Evolutionary conservation across 1,140 invertebrate species (phyloP), one percentile per base, ranked within the genome.

Genomic region (Myzus persicae): DNA sequence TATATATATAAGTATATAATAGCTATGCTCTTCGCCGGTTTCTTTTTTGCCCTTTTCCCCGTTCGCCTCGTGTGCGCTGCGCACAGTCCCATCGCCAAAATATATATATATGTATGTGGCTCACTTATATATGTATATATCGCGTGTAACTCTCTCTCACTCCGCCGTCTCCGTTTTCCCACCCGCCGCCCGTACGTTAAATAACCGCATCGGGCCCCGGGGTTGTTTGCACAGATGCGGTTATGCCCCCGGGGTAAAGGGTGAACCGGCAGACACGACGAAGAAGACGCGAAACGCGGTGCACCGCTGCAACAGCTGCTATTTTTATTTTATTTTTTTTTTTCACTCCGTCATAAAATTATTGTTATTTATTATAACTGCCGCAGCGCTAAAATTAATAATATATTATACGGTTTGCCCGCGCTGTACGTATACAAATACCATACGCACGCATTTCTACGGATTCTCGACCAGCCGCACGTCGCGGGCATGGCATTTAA

Each of bases 221-320:
- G 90, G 91, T 46, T 92, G 67, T 92, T 92, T 92, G 91, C 44
- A 84, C 91, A 92, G 91, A 92, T 92, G 91, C 36, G 88, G 88
- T 54, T 44, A n/a, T 76, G 42, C 42, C 84, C 84, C 5, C 88
- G 88, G 36, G 88, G n/a, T n/a, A 89, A 89, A 89, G 88, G 88
- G 88, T 89, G 88, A 22, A 42, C 84, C 24, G 6, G 9, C 76
- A n/a, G 44, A 36, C 88, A 36, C 88, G 46, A 44, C 42, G 20
- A 18, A n/a, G 54, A 82, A 82, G 44, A 76, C 90, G 59, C 59
- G 59, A 76, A 76, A 76, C 48, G 36, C 44, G 44, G 20, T 9
- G 31, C 88, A 38, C 46, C 26, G 7, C 48, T 9, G 90, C 42
- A 38, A 67, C 90, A 81, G 90, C 44, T 51, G 59, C 59, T n/a